Evolutionary conservation across 2,113 vertebrate genomes (phyloP).

Genomic region (Cyprinodon tularosa): DNA sequence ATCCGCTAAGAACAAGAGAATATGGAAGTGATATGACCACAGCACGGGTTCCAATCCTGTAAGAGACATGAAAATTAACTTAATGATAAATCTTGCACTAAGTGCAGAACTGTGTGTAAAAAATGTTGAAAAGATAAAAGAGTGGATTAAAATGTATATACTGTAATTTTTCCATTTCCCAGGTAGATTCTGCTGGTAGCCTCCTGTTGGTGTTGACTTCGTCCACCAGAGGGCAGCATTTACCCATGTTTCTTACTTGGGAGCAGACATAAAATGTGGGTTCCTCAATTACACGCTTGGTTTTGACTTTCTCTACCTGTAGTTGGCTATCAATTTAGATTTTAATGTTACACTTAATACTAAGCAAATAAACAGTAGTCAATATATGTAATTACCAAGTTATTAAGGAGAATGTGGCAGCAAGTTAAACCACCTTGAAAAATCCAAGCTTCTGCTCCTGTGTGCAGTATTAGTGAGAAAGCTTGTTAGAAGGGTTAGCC

Average conservation of each 20-base stretch:
- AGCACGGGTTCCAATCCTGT: too few species aligned
- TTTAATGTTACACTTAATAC: neutral
- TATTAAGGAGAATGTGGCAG: neutral
- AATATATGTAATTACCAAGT: neutral
- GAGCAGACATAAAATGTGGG: neutral
- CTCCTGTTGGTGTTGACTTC: neutral
- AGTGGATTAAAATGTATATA: too few species aligned
- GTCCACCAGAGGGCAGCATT: constrained; percentile 19
- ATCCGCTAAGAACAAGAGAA: too few species aligned
- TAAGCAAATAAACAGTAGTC: neutral
- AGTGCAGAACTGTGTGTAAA: too few species aligned
- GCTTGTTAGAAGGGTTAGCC: neutral
- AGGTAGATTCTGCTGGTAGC: too few species aligned
- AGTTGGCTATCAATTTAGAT: neutral
- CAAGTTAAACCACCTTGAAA: neutral
- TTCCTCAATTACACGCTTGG: neutral
- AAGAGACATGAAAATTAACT: too few species aligned
- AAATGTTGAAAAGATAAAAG: too few species aligned
- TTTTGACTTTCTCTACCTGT: neutral
- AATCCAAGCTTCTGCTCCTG: too few species aligned
- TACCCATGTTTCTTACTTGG: neutral
- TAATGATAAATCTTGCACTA: too few species aligned
- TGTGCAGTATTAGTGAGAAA: neutral
- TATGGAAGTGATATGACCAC: too few species aligned
- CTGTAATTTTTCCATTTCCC: too few species aligned